Base-by-base conservation (phyloP, 2,797 vertebrate species). In the Ptychobarbus kaznakovi region DNA sequence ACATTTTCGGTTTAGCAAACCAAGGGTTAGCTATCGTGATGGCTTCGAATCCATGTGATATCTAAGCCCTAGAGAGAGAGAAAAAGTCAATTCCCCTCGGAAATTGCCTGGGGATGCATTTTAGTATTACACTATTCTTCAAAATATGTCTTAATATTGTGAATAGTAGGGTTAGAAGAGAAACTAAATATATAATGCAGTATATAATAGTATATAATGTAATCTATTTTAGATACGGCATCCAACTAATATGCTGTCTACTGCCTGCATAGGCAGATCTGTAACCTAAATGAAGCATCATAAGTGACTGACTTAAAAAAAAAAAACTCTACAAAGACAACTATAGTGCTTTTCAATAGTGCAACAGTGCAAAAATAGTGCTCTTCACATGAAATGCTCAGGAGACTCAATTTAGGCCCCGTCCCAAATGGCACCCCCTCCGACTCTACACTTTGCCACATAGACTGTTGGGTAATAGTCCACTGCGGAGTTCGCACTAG, bases 1-100 rank as follows among this genome's bases (percentile, higher is more conserved):
- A 1, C 25, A 73, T 70, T 76, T 81, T 65, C 42, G 44, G n/a
- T 72, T 83, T 18, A 63, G 66, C 68, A 69, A 7, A 86, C 73
- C 76, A 42, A 35, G 49, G 42, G 25, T 75, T 70, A 49, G 46
- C 7, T 46, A 40, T 81, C 53, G 13, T 10, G 38, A 20, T 2
- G 22, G 56, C 68, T 86, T 66, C 4, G 28, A 49, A 69, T 82
- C 22, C 20, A 81, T 40, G 49, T 49, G 25, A 46, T 35, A 38
- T 25, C 18, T 20, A 81, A 75, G n/a, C 56, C 65, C n/a, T 44
- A 3, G 16, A 51, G 58, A 15, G 35, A 40, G 46, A 15, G 11
- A 10, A 66, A 5, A 56, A 56, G 18, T 44, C 42, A 10, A 44
- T 44, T 44, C 10, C 42, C 42, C 9, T 44, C 2, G 0, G 42